Percentiles rank a stretch among this genome's conserved stretches.
Conservation (phyloP, 1,140 invertebrate genomes). For the Drosophila asahinai region DNA sequence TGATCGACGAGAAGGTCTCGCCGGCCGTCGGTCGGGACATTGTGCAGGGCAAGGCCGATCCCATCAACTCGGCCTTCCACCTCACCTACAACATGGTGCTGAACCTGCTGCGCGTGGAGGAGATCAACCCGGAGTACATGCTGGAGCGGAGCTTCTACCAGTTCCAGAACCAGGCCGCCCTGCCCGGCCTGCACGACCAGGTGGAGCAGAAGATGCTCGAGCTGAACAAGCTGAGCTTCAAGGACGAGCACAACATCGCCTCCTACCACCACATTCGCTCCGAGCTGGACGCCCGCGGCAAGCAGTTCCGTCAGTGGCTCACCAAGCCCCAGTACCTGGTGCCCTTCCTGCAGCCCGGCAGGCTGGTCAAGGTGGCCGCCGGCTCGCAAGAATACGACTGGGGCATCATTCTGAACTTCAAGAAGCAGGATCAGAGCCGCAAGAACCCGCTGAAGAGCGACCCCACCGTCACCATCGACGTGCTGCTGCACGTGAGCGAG, state of each 20-base stretch:
- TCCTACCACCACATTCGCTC: constrained; percentile 94
- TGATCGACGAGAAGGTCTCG: constrained; percentile 99
- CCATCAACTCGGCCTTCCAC: constrained; percentile 99
- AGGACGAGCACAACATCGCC: constrained; percentile 91
- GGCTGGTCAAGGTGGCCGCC: constrained; percentile 96
- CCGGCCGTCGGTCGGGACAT: constrained; percentile 93
- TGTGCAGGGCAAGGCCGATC: constrained; percentile 96
- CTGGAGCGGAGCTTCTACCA: constrained; percentile 99
- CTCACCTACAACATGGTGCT: constrained; percentile 99
- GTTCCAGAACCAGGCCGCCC: constrained; percentile 98
- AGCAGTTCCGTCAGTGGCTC: constrained; percentile 92
- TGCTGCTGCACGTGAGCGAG: constrained; percentile 92
- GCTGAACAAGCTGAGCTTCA: constrained; percentile 88
- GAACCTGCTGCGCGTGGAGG: constrained; percentile 98
- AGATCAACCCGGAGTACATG: constrained; percentile 99
- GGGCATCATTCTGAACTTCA: constrained; percentile 97
- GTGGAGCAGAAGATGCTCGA: constrained; percentile 90
- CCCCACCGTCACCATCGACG: constrained; percentile 91
- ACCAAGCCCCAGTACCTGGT: constrained; percentile 95
- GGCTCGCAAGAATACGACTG: constrained; percentile 96
- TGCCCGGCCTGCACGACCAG: constrained; percentile 95
- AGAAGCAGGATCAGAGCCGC: constrained; percentile 88
- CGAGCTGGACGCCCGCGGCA: constrained; percentile 91
- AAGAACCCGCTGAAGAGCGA: constrained; percentile 88
- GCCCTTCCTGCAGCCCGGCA: constrained; percentile 97